Evolutionary conservation across 2,113 vertebrate species (phyloP).

Genomic region (Neolamprologus variostigma): DNA sequence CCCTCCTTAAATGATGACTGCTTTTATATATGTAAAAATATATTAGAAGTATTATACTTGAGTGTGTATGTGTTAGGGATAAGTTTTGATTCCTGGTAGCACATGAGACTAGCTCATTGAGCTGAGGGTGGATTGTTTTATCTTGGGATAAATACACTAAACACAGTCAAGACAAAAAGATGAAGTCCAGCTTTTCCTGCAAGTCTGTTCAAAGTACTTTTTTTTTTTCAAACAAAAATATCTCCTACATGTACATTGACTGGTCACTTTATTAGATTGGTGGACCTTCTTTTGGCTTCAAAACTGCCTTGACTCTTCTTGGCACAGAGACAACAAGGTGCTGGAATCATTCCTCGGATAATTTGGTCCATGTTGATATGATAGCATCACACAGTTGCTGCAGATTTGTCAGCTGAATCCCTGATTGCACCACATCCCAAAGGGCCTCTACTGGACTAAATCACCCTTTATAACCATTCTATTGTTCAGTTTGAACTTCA

Average conservation of each 20-base stretch:
- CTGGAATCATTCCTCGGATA: not conserved
- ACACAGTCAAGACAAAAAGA: not conserved
- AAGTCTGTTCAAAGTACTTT: not conserved
- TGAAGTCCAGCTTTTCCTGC: slow-evolving; percentile 6
- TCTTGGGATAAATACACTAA: not conserved
- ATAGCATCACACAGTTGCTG: not conserved
- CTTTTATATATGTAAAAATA: not conserved
- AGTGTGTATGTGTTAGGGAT: not conserved
- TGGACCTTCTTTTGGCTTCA: not conserved
- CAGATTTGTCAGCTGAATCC: not conserved
- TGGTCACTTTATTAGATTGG: not conserved
- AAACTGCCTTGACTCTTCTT: not conserved
- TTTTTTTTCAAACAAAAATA: not conserved
- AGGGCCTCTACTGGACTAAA: not conserved
- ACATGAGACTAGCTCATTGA: not conserved
- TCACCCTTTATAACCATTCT: not conserved
- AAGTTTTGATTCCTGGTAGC: not conserved
- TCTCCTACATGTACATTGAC: not conserved
- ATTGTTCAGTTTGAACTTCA: not conserved
- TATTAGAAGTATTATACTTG: not conserved
- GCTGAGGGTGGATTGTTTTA: not conserved
- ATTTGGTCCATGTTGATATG: not conserved
- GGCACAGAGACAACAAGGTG: not conserved
- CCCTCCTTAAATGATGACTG: not conserved
- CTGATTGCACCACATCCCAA: not conserved